Percentiles rank a stretch among this genome's conserved stretches.
phyloP scores from a whole-genome alignment of 1,140 invertebrate species.

The Ips nitidus region DNA sequence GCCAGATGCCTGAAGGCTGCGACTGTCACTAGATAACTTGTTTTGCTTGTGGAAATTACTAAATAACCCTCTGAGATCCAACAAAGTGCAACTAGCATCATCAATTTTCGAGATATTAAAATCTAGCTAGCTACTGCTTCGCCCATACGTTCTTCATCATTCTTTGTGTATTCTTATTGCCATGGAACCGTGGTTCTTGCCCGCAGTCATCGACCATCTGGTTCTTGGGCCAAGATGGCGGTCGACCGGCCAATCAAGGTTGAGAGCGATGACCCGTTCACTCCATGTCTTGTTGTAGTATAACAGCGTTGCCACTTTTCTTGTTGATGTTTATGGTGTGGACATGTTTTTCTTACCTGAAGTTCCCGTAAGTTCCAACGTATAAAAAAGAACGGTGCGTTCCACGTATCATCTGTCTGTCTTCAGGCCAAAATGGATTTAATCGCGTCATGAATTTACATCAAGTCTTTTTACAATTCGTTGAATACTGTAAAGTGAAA shows the following conservation, averaged over 20 bases:
- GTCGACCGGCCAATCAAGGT: conserved; percentile 27
- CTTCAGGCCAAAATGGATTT: no score
- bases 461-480: no score
- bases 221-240: conserved; percentile 21
- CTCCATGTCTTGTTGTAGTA: conserved; percentile 14
- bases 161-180: conserved; percentile 5
- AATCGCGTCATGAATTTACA: no score
- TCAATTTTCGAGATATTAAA: background rate
- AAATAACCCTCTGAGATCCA: no score
- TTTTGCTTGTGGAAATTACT: no score
- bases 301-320: conserved; percentile 18
- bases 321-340: conserved; percentile 10
- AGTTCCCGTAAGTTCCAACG: background rate
- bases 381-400: background rate
- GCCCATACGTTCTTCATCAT: conserved; percentile 10
- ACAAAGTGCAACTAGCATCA: no score
- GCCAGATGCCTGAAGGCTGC: no score
- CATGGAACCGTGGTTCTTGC: conserved; percentile 31
- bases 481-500: no score
- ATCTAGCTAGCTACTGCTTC: conserved; percentile 3
- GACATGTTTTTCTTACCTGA: background rate
- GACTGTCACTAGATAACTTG: no score
- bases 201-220: conserved; percentile 35
- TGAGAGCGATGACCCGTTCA: conserved; percentile 35
- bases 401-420: background rate